Conservation (phyloP, 2,113 vertebrate genomes). For the Tachycineta bicolor region DNA sequence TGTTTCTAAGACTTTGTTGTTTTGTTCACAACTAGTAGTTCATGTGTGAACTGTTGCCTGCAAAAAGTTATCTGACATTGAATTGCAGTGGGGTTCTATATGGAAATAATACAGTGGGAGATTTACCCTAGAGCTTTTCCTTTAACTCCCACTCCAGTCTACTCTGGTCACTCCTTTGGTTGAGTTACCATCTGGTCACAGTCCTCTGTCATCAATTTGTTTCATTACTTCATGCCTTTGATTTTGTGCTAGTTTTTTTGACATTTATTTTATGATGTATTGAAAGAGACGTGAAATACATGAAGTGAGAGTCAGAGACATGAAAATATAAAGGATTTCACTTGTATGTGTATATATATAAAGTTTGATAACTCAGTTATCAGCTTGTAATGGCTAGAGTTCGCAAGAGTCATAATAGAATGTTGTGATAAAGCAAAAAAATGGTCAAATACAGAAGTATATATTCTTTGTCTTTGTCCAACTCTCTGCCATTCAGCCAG, state of each 20-base stretch:
- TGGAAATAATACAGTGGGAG: not conserved
- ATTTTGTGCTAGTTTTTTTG: not conserved
- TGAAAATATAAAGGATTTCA: not conserved
- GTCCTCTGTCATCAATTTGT: not conserved
- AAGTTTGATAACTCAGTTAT: not conserved
- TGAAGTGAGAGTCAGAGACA: not conserved
- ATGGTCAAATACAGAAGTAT: not conserved
- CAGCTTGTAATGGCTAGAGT: not conserved
- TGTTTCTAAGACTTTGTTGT: not conserved
- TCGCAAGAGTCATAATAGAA: not conserved
- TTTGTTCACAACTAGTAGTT: not conserved
- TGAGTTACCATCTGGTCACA: not conserved
- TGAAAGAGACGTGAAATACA: not conserved
- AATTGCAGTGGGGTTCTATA: not conserved
- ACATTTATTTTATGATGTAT: not conserved
- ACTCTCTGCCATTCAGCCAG: not conserved
- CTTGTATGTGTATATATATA: not conserved
- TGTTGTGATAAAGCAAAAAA: not conserved
- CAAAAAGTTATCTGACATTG: not conserved
- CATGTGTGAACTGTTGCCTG: not conserved
- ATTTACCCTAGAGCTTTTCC: not conserved
- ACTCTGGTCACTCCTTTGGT: not conserved
- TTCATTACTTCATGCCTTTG: not conserved
- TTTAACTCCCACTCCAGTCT: not conserved
- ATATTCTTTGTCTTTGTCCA: not conserved